Conservation (phyloP, 2,888 invertebrate species). For the Drosophila recens region DNA sequence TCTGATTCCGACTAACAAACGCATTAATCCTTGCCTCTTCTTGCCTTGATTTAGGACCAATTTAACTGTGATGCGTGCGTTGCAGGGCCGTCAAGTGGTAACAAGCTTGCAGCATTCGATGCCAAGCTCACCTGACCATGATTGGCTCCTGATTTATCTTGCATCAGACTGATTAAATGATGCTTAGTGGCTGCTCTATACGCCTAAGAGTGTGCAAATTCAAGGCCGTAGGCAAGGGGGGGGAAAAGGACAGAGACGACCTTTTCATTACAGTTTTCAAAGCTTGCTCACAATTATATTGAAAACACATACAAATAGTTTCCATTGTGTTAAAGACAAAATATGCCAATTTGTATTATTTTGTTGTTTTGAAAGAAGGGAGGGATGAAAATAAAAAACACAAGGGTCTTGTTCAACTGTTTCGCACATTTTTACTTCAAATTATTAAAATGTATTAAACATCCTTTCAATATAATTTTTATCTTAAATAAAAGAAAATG, state of each 20-base stretch:
- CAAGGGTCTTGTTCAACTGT: too few species aligned
- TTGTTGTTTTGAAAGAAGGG: too few species aligned
- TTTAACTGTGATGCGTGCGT: slow-evolving; percentile 54
- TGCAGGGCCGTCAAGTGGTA: slow-evolving; percentile 51
- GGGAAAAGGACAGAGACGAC: neutral
- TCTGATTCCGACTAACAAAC: slow-evolving; percentile 44
- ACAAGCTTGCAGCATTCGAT: slow-evolving; percentile 32
- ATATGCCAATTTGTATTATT: too few species aligned
- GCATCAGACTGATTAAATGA: slow-evolving; percentile 74
- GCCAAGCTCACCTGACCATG: slow-evolving; percentile 42
- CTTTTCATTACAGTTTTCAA: neutral
- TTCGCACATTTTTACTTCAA: too few species aligned
- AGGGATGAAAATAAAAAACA: too few species aligned
- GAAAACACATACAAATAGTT: neutral
- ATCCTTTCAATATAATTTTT: too few species aligned
- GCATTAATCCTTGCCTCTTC: slow-evolving; percentile 74
- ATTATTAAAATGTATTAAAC: too few species aligned
- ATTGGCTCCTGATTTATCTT: slow-evolving; percentile 77
- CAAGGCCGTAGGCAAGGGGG: neutral
- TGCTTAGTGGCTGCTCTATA: slow-evolving; percentile 60
- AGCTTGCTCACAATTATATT: neutral
- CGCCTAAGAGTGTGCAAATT: neutral
- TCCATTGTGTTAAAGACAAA: neutral
- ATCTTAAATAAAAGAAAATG: too few species aligned
- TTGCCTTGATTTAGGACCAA: slow-evolving; percentile 76